Evolutionary conservation across 2,113 vertebrate genomes (phyloP).

Genomic region (Neopipo cinnamomea): DNA sequence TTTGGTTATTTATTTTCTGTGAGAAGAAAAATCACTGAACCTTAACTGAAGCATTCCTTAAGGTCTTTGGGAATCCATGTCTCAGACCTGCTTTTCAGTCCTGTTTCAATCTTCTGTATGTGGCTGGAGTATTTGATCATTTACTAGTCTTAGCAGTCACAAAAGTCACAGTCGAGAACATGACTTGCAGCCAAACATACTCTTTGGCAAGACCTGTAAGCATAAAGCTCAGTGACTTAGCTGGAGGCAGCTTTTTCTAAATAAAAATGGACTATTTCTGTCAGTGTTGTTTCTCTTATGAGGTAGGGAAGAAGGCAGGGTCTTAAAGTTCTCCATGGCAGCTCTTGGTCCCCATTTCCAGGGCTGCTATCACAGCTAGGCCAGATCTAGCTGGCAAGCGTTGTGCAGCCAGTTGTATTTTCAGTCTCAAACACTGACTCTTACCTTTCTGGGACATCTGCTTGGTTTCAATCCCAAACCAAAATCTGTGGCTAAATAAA

Average conservation of each 20-base stretch:
- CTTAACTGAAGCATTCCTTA: not conserved
- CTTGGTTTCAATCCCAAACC: not conserved
- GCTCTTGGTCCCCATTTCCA: not conserved
- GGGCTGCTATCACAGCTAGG: not conserved
- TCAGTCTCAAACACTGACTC: not conserved
- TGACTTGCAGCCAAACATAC: not conserved
- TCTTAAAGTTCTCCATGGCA: not conserved
- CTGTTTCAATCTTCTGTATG: not conserved
- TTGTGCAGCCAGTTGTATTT: not conserved
- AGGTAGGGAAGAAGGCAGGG: not conserved
- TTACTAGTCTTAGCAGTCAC: not conserved
- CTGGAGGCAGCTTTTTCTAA: not conserved
- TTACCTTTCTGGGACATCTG: not conserved
- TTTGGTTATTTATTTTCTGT: not conserved
- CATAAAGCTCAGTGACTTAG: not conserved
- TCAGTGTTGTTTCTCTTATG: not conserved
- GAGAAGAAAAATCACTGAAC: not conserved
- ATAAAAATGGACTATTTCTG: not conserved
- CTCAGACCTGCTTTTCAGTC: not conserved
- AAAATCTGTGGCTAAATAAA: not conserved
- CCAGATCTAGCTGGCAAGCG: not conserved
- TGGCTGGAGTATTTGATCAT: not conserved
- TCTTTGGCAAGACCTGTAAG: not conserved
- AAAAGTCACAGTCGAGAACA: not conserved
- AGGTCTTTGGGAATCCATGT: not conserved